Base-by-base conservation (phyloP, 2,888 invertebrate species). In the Andricus quercusramuli region DNA sequence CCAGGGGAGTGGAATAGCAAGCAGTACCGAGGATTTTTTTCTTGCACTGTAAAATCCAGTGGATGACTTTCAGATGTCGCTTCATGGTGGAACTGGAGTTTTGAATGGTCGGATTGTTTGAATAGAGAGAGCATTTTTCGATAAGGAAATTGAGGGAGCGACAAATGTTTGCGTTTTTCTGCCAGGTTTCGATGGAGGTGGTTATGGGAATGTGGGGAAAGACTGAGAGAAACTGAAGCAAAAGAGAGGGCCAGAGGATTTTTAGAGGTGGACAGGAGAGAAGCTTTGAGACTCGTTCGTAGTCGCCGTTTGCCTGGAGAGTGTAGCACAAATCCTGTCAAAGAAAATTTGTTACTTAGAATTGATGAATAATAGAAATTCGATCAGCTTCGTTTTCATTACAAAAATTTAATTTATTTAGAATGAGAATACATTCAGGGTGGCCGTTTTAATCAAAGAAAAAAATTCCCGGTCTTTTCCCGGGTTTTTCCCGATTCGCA, bases 271-370 rank as follows among this genome's bases (percentile, higher is more conserved):
- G 78, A 62, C 83, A 87, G 0, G 85, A 85, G 11, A 92, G 80
- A 67, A 90, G 84, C 68, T 80, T 85, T 20, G 86, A 84, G 29
- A 90, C 88, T 29, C 87, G 80, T 22, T 87, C 83, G 22, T 87
- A 87, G 13, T 85, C 84, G 56, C 81, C 83, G 80, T 87, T 86
- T 3, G 86, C 83, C n/a, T 88, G 56, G 32, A 91, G 84, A 13
- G 82, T 84, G 78, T 85, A 85, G 82, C 90, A 91, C 56, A 92
- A 84, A 62, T 91, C 88, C 91, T 92, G 80, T 25, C 88, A 86
- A 32, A 85, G 67, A 47, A 79, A 67, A 77, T 79, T 17, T 29
- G 2, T 29, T 64, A 66, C 78, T 9, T 51, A 77, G 68, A 59
- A 79, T 47, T 22, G 20, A 29, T 17, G 79, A 66, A 82, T 44